These are phyloP conservation scores for Pelosia muscerda DNA, from an alignment of 2,888 invertebrate species.

Conservation along the genomic window DNA sequence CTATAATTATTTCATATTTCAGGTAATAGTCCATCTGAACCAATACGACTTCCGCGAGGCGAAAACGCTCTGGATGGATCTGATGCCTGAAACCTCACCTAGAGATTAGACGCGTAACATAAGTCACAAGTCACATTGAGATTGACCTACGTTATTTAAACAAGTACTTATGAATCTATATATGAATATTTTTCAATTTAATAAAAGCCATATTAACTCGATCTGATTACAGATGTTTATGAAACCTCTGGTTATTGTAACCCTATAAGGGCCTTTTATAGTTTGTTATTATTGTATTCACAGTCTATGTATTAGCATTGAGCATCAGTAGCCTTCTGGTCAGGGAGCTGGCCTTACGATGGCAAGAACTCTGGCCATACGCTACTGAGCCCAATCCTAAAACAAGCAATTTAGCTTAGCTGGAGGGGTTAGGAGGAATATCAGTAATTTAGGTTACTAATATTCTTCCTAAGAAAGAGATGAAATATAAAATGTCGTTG, in stretches of 20 bases:
- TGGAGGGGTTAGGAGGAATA: too few relatives aligned
- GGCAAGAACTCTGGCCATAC: too few relatives aligned
- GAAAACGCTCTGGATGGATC: conserved; percentile 91
- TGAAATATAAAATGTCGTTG: conserved; percentile 34
- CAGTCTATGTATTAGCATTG: conserved; percentile 12
- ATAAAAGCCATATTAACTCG: conserved; percentile 35
- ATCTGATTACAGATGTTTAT: conserved; percentile 29
- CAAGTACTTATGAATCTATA: conserved; percentile 60
- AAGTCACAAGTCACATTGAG: conserved; percentile 14
- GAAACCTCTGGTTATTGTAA: neutral
- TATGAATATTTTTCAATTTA: conserved; percentile 44
- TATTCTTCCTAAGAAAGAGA: too few relatives aligned
- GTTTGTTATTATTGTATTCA: conserved; percentile 31
- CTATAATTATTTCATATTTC: conserved; percentile 61
- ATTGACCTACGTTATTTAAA: conserved; percentile 31
- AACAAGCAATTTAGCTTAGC: too few relatives aligned
- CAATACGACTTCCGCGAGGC: conserved; percentile 90
- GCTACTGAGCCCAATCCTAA: too few relatives aligned
- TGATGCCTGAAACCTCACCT: conserved; percentile 86
- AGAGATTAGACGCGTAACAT: conserved; percentile 62
- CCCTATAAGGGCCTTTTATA: conserved; percentile 24
- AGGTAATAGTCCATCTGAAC: conserved; percentile 89
- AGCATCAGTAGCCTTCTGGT: too few relatives aligned
- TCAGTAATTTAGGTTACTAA: too few relatives aligned
- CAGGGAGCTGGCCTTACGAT: too few relatives aligned